A percentile compares a stretch with the other conserved stretches of the same genome.
phyloP scores from a whole-genome alignment of 2,113 vertebrate species.

The Neodon shergylaensis region DNA sequence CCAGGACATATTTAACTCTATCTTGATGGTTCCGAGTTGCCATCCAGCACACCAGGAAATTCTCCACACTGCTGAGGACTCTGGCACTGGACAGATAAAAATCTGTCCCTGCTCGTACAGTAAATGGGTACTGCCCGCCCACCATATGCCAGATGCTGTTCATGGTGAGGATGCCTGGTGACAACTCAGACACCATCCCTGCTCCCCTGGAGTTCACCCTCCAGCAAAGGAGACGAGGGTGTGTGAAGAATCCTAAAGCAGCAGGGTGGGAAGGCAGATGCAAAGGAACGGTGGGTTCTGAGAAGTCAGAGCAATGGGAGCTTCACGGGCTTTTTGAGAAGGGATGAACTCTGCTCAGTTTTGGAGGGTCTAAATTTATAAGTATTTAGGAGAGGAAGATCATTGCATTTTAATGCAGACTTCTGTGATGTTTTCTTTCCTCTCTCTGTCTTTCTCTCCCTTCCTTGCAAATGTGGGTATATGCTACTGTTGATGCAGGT shows the following conservation, averaged over 20 bases:
- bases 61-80: constrained; percentile 50
- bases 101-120: constrained; percentile 41
- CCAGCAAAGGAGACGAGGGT: background rate
- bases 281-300: background rate
- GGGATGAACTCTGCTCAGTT: background rate
- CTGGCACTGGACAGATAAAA: constrained; percentile 51
- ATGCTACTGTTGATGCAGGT: background rate
- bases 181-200: fast-evolving
- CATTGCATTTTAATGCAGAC: background rate
- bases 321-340: background rate
- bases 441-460: background rate
- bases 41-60: background rate
- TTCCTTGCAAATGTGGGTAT: too few relatives aligned
- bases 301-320: background rate
- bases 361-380: background rate
- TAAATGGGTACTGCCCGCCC: background rate
- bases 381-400: background rate
- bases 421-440: background rate
- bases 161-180: fast-evolving
- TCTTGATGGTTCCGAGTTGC: constrained; percentile 18
- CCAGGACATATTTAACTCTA: constrained; percentile 64
- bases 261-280: background rate
- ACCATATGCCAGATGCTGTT: constrained; percentile 3
- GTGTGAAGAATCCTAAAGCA: background rate
- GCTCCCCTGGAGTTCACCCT: background rate